Evolutionary conservation across 1,140 invertebrate genomes (phyloP).

Genomic region (Ridgeia piscesae): DNA sequence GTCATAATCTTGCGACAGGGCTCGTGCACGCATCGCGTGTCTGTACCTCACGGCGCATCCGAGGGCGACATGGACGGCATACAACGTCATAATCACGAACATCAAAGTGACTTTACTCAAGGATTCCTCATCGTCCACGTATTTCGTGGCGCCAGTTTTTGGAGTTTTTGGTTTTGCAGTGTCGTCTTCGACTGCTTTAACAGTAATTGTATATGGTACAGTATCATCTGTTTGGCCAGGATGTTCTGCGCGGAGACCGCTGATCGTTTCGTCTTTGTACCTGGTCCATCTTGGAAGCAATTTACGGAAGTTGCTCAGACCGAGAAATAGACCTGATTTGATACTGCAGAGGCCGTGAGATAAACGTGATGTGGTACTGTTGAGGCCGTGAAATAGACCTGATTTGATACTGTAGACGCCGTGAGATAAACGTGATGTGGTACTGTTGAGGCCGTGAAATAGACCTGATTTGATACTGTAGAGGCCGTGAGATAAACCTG

Average conservation of each 20-base stretch:
- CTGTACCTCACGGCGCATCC: neutral
- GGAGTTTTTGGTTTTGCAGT: no score
- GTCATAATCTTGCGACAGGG: neutral
- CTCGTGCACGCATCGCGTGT: neutral
- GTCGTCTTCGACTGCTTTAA: neutral
- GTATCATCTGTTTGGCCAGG: neutral
- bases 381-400: no score
- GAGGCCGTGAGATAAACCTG: no score
- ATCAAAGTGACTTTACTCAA: neutral
- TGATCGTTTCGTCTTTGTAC: neutral
- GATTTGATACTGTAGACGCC: no score
- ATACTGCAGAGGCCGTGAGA: no score
- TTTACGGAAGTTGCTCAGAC: neutral
- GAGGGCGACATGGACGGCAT: neutral
- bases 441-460: no score
- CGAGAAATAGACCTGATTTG: no score
- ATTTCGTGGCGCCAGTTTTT: neutral
- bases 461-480: no score
- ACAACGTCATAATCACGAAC: neutral
- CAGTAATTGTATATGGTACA: neutral
- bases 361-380: no score
- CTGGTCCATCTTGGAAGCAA: neutral
- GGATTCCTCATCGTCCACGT: neutral
- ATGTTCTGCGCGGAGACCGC: neutral
- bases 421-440: no score